These are phyloP conservation scores for Sylvilagus bachmani DNA, from an alignment of 2,113 vertebrate species.

Conservation along the genomic window DNA sequence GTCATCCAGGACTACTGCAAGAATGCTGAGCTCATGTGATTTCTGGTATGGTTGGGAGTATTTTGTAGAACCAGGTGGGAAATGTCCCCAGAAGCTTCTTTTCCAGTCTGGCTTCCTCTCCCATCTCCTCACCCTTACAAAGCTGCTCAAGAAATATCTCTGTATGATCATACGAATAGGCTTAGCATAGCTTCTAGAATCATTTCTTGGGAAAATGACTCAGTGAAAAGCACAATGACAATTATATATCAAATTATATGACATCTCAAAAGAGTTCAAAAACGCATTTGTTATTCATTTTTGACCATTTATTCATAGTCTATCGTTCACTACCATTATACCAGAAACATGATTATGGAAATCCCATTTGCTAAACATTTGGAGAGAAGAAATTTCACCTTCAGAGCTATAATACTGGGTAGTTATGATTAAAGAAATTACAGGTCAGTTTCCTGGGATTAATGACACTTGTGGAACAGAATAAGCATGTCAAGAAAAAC, in stretches of 20 bases:
- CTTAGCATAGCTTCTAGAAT: constrained; percentile 25
- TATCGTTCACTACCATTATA: not conserved
- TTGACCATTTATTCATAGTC: not conserved
- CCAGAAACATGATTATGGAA: constrained; percentile 16
- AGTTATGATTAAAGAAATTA: constrained; percentile 64
- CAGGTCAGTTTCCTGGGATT: constrained; percentile 47
- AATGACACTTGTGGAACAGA: constrained; percentile 21
- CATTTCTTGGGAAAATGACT: not conserved
- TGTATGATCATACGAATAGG: not conserved
- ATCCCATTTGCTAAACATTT: constrained; percentile 20
- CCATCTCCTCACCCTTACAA: not conserved
- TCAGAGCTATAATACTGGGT: constrained; percentile 29
- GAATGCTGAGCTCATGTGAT: not conserved
- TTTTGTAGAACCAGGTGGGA: not conserved
- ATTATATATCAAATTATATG: not conserved
- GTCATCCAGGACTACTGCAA: not conserved
- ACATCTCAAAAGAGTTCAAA: constrained; percentile 16
- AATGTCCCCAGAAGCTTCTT: not conserved
- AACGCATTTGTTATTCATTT: constrained; percentile 2
- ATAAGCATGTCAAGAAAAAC: constrained; percentile 34
- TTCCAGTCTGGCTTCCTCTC: not conserved
- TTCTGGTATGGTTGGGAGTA: not conserved
- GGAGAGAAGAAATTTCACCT: not conserved
- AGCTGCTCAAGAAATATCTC: not conserved
- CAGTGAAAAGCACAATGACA: not conserved